A percentile compares a stretch with the other conserved stretches of the same genome.
phyloP scores from a whole-genome alignment of 2,797 vertebrate species.

The Sebastes trivittatus region DNA sequence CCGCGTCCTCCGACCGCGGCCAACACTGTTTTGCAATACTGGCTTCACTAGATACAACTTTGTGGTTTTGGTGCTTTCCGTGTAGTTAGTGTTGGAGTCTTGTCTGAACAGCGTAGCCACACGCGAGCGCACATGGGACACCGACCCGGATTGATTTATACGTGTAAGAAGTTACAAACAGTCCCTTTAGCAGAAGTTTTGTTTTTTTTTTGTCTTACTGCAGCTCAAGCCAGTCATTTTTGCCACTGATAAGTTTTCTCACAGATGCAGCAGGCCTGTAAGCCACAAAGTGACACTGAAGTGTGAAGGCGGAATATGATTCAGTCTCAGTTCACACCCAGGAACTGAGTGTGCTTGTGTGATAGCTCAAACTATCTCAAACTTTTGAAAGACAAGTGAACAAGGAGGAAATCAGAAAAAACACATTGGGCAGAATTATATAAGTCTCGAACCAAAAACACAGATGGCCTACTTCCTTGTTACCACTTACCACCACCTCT shows the following conservation, averaged over 20 bases:
- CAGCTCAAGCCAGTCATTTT: background rate
- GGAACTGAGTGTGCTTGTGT: conserved; percentile 18
- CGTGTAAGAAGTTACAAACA: too few species aligned
- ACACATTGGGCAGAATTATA: background rate
- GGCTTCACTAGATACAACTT: too few species aligned
- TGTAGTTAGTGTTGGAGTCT: too few species aligned
- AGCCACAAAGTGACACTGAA: conserved; percentile 25
- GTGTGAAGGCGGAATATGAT: conserved; percentile 10
- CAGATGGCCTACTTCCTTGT: background rate
- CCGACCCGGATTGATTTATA: too few species aligned
- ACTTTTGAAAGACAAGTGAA: conserved; percentile 10
- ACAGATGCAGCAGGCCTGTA: background rate
- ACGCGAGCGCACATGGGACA: too few species aligned
- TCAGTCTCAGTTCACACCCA: background rate
- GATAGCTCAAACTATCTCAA: conserved; percentile 31
- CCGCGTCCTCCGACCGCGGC: too few species aligned
- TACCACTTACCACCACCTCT: background rate
- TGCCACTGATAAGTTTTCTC: conserved; percentile 11
- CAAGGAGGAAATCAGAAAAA: conserved; percentile 34
- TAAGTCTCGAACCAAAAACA: background rate
- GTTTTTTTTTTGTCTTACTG: background rate
- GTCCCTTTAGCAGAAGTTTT: background rate
- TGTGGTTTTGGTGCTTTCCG: too few species aligned
- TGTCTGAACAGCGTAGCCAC: too few species aligned
- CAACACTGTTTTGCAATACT: too few species aligned